Conservation (phyloP, 1,140 invertebrate species). For the Pseudachorutes palmiensis region DNA sequence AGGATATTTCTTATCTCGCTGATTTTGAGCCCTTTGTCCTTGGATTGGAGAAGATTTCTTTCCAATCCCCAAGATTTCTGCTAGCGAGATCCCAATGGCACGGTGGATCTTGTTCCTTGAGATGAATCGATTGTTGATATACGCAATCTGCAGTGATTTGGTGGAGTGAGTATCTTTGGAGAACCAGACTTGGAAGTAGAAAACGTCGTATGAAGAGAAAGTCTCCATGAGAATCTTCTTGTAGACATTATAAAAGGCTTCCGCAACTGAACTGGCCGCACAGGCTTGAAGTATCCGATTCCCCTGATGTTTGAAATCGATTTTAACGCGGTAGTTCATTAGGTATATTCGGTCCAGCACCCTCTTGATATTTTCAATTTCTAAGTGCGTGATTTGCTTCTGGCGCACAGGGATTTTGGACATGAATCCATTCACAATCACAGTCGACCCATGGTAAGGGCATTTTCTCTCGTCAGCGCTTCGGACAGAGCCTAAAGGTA, state of each 20-base stretch:
- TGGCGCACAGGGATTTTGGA: slow-evolving; percentile 55
- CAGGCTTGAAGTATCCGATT: slow-evolving; percentile 49
- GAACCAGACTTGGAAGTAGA: slow-evolving; percentile 50
- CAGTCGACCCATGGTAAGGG: slow-evolving; percentile 50
- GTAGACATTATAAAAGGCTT: slow-evolving; percentile 49
- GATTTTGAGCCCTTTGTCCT: slow-evolving; percentile 20
- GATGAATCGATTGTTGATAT: slow-evolving; percentile 54
- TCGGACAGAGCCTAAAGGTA: slow-evolving; percentile 39
- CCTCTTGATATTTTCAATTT: slow-evolving; percentile 51
- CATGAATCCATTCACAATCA: slow-evolving; percentile 53
- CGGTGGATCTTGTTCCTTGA: slow-evolving; percentile 48
- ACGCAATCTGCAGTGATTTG: slow-evolving; percentile 53
- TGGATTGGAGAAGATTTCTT: no score
- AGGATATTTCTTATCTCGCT: slow-evolving; percentile 43
- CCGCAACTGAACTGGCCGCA: slow-evolving; percentile 47
- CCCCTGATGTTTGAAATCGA: not conserved
- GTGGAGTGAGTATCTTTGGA: slow-evolving; percentile 44
- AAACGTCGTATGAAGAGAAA: slow-evolving; percentile 46
- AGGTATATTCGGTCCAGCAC: slow-evolving; percentile 51
- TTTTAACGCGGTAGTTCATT: slow-evolving; percentile 42
- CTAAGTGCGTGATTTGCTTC: slow-evolving; percentile 48
- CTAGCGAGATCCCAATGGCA: slow-evolving; percentile 45
- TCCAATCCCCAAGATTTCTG: slow-evolving; percentile 37
- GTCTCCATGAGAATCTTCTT: slow-evolving; percentile 44
- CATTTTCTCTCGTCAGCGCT: slow-evolving; percentile 41